Evolutionary conservation across 1,140 invertebrate genomes (phyloP), one percentile per base, ranked within the genome.

Genomic region (Tetragonula clypearis): DNA sequence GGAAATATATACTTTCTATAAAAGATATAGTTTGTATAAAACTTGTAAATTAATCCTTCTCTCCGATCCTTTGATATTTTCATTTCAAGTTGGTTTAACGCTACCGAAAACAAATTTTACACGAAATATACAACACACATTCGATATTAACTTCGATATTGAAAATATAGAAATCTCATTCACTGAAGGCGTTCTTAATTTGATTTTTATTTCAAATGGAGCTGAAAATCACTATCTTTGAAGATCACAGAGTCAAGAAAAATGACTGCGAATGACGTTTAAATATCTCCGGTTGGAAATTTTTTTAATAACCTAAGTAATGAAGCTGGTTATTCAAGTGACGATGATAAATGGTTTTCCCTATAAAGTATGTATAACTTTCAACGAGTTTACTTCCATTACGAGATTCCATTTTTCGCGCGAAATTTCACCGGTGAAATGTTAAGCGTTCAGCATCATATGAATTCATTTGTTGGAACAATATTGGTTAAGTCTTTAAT

Each of bases 261-360:
- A 65, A 65, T 78, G 14, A 19, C 23, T 26, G 41, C 53, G 65
- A 66, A n/a, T 26, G 60, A 78, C 60, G 41, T 78, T 65, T 1
- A 78, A 49, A 53, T 65, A 65, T 35, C 60, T 21, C 23, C 65
- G 6, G 17, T 17, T 30, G 19, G 73, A 53, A 53, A 65, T 66
- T 65, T 78, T 78, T 78, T 78, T 78, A 78, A 78, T 78, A 78
- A 78, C 35, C 60, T 66, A 66, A 78, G 76, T 78, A 65, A 65
- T 78, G 60, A 78, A 78, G 76, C n/a, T 53, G 76, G 26, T 78
- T 30, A 65, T 65, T 65, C 76, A 78, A 66, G 60, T 66, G 76
- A 78, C 76, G 76, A 78, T 66, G 76, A 78, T 78, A 78, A 79
- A 79, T 79, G 60, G 62, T 66, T 53, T 78, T n/a, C 17, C 60